Conservation (phyloP, 2,888 invertebrate genomes). For the Dolomedes plantarius region DNA sequence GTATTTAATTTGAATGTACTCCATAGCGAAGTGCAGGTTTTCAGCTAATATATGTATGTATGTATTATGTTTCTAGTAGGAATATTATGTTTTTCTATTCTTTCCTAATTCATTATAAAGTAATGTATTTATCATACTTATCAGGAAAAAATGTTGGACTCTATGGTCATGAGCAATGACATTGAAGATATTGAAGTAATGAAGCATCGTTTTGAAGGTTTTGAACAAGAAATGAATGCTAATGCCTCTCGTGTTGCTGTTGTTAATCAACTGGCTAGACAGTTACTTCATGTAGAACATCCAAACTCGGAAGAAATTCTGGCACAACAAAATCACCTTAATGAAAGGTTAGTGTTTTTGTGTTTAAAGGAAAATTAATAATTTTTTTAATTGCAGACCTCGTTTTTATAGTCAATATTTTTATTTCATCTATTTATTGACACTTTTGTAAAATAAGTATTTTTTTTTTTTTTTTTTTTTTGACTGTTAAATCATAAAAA, state of each 20-base stretch:
- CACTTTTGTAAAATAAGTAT: no score
- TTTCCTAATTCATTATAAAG: constrained; percentile 39
- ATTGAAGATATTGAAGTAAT: constrained; percentile 99
- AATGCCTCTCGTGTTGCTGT: constrained; percentile 96
- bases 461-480: no score
- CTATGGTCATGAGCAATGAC: constrained; percentile 96
- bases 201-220: constrained; percentile 99
- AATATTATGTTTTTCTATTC: no score
- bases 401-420: no score
- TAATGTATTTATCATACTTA: not conserved
- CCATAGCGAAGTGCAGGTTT: no score
- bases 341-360: constrained; percentile 72
- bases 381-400: no score
- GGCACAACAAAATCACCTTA: constrained; percentile 87
- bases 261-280: constrained; percentile 97
- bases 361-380: no score
- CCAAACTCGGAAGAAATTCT: constrained; percentile 97
- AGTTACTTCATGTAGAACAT: constrained; percentile 97
- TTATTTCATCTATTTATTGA: no score
- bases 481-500: no score
- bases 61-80: no score
- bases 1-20: no score
- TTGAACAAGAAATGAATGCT: constrained; percentile 99
- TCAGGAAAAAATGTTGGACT: constrained; percentile 94
- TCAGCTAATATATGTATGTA: no score